A percentile compares a stretch with the other conserved stretches of the same genome.
Conservation (phyloP, 1,140 invertebrate species). For the Leptoteleia sp. region DNA sequence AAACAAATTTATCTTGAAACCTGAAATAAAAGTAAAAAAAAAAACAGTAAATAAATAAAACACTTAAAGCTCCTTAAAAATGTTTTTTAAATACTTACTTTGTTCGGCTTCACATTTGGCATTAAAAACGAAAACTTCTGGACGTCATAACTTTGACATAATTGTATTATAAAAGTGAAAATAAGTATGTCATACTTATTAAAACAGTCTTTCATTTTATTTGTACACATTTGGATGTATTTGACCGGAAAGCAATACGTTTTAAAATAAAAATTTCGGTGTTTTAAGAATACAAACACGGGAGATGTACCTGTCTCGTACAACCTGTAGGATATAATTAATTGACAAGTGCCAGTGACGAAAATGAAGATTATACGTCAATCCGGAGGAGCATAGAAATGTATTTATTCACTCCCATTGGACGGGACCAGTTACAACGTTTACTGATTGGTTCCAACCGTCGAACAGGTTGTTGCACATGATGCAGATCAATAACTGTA, state of each 20-base stretch:
- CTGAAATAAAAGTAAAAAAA: constrained; percentile 5
- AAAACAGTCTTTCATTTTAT: constrained; percentile 39
- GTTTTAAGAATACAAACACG: neutral
- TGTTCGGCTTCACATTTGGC: constrained; percentile 86
- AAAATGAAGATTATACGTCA: constrained; percentile 5
- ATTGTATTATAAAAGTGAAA: constrained; percentile 60
- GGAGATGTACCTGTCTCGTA: constrained; percentile 14
- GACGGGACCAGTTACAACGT: neutral
- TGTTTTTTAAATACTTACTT: constrained; percentile 84
- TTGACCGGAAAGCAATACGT: neutral
- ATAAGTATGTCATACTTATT: constrained; percentile 47
- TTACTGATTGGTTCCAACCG: neutral
- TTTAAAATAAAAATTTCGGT: neutral
- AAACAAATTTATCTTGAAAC: too few relatives aligned
- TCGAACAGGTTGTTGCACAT: constrained; percentile 26
- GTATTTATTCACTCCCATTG: constrained; percentile 3
- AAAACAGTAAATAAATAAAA: neutral
- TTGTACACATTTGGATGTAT: neutral
- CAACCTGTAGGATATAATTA: constrained; percentile 28
- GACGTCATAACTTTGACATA: constrained; percentile 60
- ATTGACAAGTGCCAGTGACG: constrained; percentile 5
- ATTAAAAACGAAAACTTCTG: constrained; percentile 85
- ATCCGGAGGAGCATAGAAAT: neutral
- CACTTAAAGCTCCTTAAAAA: too few relatives aligned
- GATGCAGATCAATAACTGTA: constrained; percentile 41